Evolutionary conservation across 2,797 vertebrate species (phyloP), one percentile per base, ranked within the genome.

Genomic region (Sebastes reedi): DNA sequence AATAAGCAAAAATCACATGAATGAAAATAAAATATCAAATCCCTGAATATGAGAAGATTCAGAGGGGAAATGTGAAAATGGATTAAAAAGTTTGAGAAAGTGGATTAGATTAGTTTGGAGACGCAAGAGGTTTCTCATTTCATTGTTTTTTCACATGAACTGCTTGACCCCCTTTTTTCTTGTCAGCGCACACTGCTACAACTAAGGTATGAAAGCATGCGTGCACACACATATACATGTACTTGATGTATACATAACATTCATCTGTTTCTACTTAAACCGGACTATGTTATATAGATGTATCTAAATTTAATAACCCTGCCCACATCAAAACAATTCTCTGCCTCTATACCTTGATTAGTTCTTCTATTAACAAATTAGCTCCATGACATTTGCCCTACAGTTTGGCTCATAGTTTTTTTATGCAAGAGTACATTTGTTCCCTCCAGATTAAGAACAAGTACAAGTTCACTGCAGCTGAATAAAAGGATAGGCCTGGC

Each of bases 251-350:
- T 67, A 55, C 71, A 75, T n/a, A 18, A 36, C 54, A 65, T 59
- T 83, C 84, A 88, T 89, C 84, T 92, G 89, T 79, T 87, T 89
- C 70, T 71, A 59, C 79, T 93, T 82, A 73, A 75, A 73, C 16
- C 7, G 27, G 22, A 54, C 39, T 62, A 4, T 67, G 46, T 54
- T 70, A 54, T 60, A 46, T 27, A 30, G n/a, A 74, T 77, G 60
- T 77, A 83, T 83, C 61, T 58, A 32, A 75, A 78, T 60, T 60
- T 13, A 27, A 69, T 22, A 54, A 62, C 54, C 76, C 42, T 50
- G 25, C 60, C 72, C 70, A 62, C 74, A 4, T 75, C 56, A 76
- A 81, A 83, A 68, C 70, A 70, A 55, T 52, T 25, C 30, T 24
- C 54, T 34, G 61, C 29, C 32, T 80, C 50, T 55, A 12, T 72